Conservation (phyloP, 1,140 invertebrate genomes). For the Drosophila rhopaloa region DNA sequence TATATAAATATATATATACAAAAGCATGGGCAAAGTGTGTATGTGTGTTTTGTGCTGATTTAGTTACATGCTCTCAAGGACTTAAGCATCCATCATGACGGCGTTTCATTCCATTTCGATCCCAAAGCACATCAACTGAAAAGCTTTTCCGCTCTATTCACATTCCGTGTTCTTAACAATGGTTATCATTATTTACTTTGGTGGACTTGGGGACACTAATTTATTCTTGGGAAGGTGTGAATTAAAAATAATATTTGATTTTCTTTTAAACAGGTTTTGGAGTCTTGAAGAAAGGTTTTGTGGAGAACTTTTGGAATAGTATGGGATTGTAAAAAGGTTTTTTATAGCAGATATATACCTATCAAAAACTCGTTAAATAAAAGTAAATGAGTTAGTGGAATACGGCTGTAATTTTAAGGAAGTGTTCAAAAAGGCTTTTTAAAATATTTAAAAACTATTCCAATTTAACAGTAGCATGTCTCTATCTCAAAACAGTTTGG, state of each 20-base stretch:
- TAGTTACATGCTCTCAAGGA: slow-evolving; percentile 33
- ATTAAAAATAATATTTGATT: neutral
- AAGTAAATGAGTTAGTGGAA: too few relatives aligned
- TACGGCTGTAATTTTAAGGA: too few relatives aligned
- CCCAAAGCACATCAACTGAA: slow-evolving; percentile 29
- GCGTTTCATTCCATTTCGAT: slow-evolving; percentile 64
- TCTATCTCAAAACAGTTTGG: neutral
- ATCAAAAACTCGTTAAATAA: too few relatives aligned
- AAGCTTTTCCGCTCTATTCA: neutral
- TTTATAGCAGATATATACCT: too few relatives aligned
- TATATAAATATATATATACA: slow-evolving; percentile 68
- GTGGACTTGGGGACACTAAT: neutral
- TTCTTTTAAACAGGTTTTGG: too few relatives aligned
- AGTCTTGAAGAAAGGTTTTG: too few relatives aligned
- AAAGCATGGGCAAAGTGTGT: slow-evolving; percentile 30
- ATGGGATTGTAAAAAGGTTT: too few relatives aligned
- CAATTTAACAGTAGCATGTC: neutral
- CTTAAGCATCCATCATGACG: slow-evolving; percentile 15
- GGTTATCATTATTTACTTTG: neutral
- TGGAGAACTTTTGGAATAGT: too few relatives aligned
- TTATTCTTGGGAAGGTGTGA: neutral
- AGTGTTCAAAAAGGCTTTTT: too few relatives aligned
- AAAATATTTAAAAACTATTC: too few relatives aligned
- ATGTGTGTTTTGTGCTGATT: slow-evolving; percentile 34
- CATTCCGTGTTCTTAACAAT: slow-evolving; percentile 2